Evolutionary conservation across 2,888 invertebrate genomes (phyloP), one percentile per base, ranked within the genome.

Genomic region (Podotricha telesiphe): DNA sequence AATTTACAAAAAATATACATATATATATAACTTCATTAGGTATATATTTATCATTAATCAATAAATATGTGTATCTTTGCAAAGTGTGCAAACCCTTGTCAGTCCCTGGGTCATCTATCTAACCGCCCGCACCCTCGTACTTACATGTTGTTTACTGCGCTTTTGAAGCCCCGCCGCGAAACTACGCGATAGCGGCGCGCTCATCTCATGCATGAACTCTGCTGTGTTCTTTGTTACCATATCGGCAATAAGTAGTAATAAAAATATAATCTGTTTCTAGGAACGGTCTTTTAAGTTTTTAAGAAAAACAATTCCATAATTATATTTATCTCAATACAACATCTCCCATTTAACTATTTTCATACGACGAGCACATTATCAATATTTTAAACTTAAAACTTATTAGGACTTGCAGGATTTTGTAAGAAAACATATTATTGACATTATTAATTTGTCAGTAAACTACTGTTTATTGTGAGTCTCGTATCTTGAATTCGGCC

Each of bases 91-190:
- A 42, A 42, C 42, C 42, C 11, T 42, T 34, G 61, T 40, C 67
- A 4, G 6, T 37, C 37, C 8, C 37, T 37, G 8, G 1, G 37
- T 8, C 6, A 37, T 37, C 37, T 37, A 37, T 37, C 5, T 1
- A 8, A 37, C 37, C 37, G 37, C 37, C 37, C 7, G 22, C 45
- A 34, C 45, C 28, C 3, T 6, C 28, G 28, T 37, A 51, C 51
- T 37, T 50, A 56, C 13, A 6, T 42, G 17, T 64, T 28, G 64
- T 68, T 58, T 63, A 68, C 53, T 53, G 22, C 11, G 13, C 53
- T 45, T 42, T 62, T 55, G 53, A 47, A 47, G 62, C 53, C 47
- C 47, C 50, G 3, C 3, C 22, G 22, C 17, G 50, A 19, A 22
- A 11, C 59, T 0, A n/a, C 45, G 59, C 59, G 59, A 59, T 58